phyloP scores from a whole-genome alignment of 2,797 vertebrate species.

The Ateles fusciceps region DNA sequence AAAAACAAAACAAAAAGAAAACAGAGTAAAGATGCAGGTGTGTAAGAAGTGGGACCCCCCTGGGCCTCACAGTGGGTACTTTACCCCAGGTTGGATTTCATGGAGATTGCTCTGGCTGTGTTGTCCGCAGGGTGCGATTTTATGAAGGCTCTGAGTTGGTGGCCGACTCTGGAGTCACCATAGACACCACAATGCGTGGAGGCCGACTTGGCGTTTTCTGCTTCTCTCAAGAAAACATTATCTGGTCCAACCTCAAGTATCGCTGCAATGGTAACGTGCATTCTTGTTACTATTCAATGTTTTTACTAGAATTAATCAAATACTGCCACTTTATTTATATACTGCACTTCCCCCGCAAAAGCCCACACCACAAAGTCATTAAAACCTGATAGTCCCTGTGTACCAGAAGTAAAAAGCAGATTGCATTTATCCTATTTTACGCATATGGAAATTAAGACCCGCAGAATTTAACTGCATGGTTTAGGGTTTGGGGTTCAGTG shows the following conservation, averaged over 20 bases:
- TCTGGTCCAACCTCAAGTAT: conserved; percentile 99
- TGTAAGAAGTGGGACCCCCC: no score
- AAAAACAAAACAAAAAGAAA: neutral
- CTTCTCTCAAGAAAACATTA: conserved; percentile 99
- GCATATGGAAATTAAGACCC: conserved; percentile 34
- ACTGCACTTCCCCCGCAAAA: neutral
- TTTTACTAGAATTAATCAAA: neutral
- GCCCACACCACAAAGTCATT: neutral
- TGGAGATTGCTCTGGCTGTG: neutral
- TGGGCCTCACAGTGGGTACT: accelerated
- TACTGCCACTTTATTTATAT: neutral
- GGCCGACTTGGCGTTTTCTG: conserved; percentile 98
- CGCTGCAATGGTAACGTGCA: conserved; percentile 94
- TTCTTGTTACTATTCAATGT: neutral
- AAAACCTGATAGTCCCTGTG: neutral
- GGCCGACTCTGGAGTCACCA: conserved; percentile 97
- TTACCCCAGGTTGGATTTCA: neutral
- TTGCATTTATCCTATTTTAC: neutral
- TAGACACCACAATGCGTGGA: conserved; percentile 99
- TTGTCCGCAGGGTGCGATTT: conserved; percentile 90
- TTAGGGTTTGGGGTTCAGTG: conserved; percentile 15
- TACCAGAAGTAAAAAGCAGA: neutral
- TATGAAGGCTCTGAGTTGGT: conserved; percentile 96
- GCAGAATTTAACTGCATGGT: conserved; percentile 29
- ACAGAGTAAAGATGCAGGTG: neutral